A percentile compares a stretch with the other conserved stretches of the same genome.
Evolutionary conservation across 2,888 invertebrate species (phyloP).

Genomic region (Dolichopus griseipennis): DNA sequence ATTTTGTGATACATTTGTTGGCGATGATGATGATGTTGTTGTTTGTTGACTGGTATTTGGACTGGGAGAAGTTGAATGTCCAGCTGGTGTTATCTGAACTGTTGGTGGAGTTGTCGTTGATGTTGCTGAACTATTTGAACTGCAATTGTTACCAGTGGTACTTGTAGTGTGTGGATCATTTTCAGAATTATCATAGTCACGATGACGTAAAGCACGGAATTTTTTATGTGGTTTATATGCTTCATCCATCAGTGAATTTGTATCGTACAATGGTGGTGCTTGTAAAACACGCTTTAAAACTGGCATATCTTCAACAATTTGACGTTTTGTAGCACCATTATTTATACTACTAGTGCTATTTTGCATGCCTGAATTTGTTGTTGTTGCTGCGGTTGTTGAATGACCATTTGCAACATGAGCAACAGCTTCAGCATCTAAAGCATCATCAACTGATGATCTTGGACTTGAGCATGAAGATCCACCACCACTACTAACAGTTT

Average conservation of each 20-base stretch:
- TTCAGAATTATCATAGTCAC: constrained; percentile 68
- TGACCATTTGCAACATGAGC: constrained; percentile 34
- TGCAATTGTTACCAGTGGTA: constrained; percentile 15
- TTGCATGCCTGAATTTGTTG: constrained; percentile 20
- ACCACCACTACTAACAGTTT: constrained; percentile 62
- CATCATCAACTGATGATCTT: constrained; percentile 73
- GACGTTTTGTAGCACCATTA: constrained; percentile 40
- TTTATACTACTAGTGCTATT: constrained; percentile 19
- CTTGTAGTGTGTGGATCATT: constrained; percentile 47
- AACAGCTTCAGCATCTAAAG: constrained; percentile 48
- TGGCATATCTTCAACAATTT: constrained; percentile 80
- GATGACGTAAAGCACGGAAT: constrained; percentile 73
- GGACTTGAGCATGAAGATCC: constrained; percentile 80
- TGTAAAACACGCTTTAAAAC: constrained; percentile 86
- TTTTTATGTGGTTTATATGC: constrained; percentile 94
- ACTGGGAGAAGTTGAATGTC: constrained; percentile 19
- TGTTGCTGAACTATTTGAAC: constrained; percentile 18
- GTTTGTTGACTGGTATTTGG: constrained; percentile 6
- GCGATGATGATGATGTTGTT: constrained; percentile 20
- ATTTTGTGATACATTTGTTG: constrained; percentile 22
- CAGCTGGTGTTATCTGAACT: not conserved
- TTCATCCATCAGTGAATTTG: constrained; percentile 85
- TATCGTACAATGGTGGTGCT: constrained; percentile 84
- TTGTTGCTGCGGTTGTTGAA: constrained; percentile 23
- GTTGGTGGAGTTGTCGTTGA: constrained; percentile 19